These are phyloP conservation scores for Adelosebastes latens DNA, from an alignment of 2,797 vertebrate genomes.

Conservation along the genomic window DNA sequence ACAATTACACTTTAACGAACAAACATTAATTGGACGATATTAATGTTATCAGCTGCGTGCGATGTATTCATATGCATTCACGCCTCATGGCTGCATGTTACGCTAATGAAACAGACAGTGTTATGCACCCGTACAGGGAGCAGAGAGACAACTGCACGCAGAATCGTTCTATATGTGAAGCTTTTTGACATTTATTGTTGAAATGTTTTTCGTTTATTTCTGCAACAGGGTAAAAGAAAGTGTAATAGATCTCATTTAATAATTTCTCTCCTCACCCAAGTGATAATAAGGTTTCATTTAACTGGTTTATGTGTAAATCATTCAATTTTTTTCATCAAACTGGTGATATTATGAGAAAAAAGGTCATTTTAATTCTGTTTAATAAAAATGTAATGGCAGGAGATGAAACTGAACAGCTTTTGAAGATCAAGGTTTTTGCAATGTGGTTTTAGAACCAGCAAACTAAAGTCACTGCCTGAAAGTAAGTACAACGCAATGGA, in stretches of 20 bases:
- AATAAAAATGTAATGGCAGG: neutral
- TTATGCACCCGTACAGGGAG: neutral
- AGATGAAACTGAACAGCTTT: neutral
- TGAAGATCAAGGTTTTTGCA: neutral
- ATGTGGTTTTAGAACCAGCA: neutral
- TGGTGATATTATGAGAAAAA: neutral
- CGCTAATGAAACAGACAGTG: slow-evolving; percentile 26
- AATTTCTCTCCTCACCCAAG: neutral
- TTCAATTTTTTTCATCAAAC: neutral
- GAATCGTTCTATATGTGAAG: neutral
- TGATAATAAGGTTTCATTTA: slow-evolving; percentile 5
- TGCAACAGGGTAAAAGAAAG: neutral
- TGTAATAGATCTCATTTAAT: neutral
- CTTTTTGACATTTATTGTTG: neutral
- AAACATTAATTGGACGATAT: slow-evolving; percentile 68
- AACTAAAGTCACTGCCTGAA: neutral
- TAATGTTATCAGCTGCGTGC: slow-evolving; percentile 49
- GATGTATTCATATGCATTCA: slow-evolving; percentile 30
- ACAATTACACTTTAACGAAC: slow-evolving; percentile 62
- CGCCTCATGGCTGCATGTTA: slow-evolving; percentile 42
- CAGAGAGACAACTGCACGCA: neutral
- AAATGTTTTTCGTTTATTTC: neutral
- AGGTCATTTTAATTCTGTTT: neutral
- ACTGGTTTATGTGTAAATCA: neutral
- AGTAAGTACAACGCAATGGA: no score